Base-by-base conservation (phyloP, 2,888 invertebrate genomes). In the Melinopterus prodromus region DNA sequence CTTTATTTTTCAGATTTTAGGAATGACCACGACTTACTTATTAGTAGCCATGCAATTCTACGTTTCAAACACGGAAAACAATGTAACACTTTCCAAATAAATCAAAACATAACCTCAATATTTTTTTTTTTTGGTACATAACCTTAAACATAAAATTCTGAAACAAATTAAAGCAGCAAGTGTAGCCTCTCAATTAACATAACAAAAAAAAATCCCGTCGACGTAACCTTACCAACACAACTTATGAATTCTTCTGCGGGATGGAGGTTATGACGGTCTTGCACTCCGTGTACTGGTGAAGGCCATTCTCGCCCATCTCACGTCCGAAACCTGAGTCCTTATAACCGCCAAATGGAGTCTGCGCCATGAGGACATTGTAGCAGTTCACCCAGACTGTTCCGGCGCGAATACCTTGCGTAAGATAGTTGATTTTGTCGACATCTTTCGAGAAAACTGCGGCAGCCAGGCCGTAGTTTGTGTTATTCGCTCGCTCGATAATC, bases 291-390 rank as follows among this genome's bases (percentile, higher is more conserved):
- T 99, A 99, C 85, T 96, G 96, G 83, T 94, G 91, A 81, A 99
- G 91, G 35, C 97, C 99, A 89, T 99, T 98, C 87, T 97, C 96
- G 72, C 99, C 97, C 87, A 97, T 94, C 91, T 99, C 99, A 80
- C 99, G 93, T 0, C 99, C 99, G 86, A 97, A 92, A 3, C 99
- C 99, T 0, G 98, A 98, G 93, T 97, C 95, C 90, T 99, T 99
- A 91, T 93, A 99, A 0, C 99, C 99, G 76, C 99, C 99, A 90
- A 99, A 99, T 0, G 99, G 99, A 16, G 95, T 92, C 87, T 97
- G 97, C 37, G 95, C 91, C 15, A 93, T 92, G 85, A 97, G 92
- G 0, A 93, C 93, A 89, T 99, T 98, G 91, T 98, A 99, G 84
- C 97, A 96, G 89, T 99, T 99, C 71, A 99, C 96, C 96, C 96